A percentile compares a stretch with the other conserved stretches of the same genome.
These are phyloP conservation scores for Oplegnathus fasciatus DNA, from an alignment of 2,113 vertebrate species.

Conservation along the genomic window DNA sequence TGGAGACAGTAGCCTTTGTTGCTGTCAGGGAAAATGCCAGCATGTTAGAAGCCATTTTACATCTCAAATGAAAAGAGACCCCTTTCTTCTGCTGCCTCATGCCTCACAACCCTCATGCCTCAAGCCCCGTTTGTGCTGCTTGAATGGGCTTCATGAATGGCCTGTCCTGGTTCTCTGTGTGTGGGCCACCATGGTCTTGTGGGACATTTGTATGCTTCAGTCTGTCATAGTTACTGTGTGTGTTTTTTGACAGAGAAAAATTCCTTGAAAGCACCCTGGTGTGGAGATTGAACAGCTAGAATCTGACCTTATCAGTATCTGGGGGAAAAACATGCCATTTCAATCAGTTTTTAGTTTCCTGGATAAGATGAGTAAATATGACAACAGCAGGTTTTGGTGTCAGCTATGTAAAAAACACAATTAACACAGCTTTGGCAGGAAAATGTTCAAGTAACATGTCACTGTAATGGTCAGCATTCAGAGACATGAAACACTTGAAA, in stretches of 20 bases:
- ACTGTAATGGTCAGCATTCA: background rate
- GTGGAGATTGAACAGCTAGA: background rate
- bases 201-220: constrained; percentile 32
- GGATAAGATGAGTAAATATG: constrained; percentile 3
- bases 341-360: background rate
- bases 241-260: background rate
- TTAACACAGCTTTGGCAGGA: background rate
- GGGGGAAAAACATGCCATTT: background rate
- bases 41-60: constrained; percentile 62
- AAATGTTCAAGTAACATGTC: background rate
- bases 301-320: background rate
- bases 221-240: background rate
- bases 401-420: background rate
- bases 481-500: background rate
- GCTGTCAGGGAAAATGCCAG: constrained; percentile 56
- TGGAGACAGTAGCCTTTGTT: constrained; percentile 66
- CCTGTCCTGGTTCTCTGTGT: constrained; percentile 65
- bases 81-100: constrained; percentile 55
- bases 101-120: constrained; percentile 52
- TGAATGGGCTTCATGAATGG: constrained; percentile 74
- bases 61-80: constrained; percentile 62
- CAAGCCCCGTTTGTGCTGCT: constrained; percentile 73
- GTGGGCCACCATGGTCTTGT: constrained; percentile 54
- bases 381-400: background rate
- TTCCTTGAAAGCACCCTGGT: constrained; percentile 28